Evolutionary conservation across 2,113 vertebrate genomes (phyloP).

Genomic region (Carassius carassius): DNA sequence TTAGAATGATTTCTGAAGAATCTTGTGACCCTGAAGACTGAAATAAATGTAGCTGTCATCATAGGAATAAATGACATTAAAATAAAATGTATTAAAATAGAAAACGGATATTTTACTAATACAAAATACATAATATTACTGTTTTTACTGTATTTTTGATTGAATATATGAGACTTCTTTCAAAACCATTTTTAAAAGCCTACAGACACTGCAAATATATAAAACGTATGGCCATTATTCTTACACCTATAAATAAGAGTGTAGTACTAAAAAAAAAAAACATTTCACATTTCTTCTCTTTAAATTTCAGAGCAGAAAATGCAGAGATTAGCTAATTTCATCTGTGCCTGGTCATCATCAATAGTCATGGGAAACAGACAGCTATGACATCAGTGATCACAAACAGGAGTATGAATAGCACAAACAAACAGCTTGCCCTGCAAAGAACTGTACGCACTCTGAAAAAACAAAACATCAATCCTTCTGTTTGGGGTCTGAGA

Average conservation of each 20-base stretch:
- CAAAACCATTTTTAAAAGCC: no score
- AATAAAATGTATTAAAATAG: background rate
- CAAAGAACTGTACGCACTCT: background rate
- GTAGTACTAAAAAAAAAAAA: background rate
- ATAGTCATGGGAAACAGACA: background rate
- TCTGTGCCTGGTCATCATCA: conserved; percentile 9
- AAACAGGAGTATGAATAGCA: conserved; percentile 17
- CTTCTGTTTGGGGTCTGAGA: background rate
- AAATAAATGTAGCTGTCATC: background rate
- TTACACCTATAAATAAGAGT: background rate
- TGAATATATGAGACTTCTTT: no score
- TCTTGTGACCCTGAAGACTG: no score
- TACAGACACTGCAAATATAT: background rate
- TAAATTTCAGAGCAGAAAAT: background rate
- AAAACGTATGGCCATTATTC: no score
- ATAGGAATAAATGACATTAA: background rate
- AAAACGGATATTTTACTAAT: background rate
- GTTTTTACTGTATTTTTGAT: no score
- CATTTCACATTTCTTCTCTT: background rate
- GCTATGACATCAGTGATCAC: conserved; percentile 8
- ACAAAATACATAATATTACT: no score
- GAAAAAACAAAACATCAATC: background rate
- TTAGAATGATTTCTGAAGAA: no score
- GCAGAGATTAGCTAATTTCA: background rate
- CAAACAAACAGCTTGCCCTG: background rate